Evolutionary conservation across 2,113 vertebrate genomes (phyloP).

Genomic region (Toxostoma redivivum): DNA sequence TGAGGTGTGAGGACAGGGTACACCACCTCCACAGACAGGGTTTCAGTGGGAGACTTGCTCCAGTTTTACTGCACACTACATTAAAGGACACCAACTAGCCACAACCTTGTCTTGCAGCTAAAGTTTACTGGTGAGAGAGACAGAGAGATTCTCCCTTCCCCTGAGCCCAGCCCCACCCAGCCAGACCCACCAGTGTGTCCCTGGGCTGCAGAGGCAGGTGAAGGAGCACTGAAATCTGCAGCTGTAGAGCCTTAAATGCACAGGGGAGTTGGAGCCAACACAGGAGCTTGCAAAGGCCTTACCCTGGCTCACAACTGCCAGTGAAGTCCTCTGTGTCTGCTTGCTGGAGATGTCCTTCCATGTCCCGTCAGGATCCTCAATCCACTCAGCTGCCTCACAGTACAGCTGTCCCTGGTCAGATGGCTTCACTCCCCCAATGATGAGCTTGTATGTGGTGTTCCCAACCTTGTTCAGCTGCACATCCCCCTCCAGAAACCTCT

Average conservation of each 20-base stretch:
- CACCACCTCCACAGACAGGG: not conserved
- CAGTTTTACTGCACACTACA: not conserved
- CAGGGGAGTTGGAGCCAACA: not conserved
- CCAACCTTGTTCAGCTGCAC: constrained; percentile 80
- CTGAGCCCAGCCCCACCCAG: not conserved
- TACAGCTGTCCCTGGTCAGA: constrained; percentile 81
- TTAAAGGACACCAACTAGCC: not conserved
- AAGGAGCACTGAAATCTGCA: not conserved
- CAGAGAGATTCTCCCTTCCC: not conserved
- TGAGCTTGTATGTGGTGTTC: constrained; percentile 73
- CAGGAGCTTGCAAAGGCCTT: not conserved
- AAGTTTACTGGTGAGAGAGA: not conserved
- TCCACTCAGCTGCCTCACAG: constrained; percentile 85
- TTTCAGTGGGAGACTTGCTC: not conserved
- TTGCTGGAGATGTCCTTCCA: constrained; percentile 82
- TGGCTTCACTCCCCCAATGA: constrained; percentile 51
- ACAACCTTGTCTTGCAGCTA: not conserved
- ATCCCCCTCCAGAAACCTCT: constrained; percentile 68
- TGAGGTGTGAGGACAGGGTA: not conserved
- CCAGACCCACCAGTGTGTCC: not conserved
- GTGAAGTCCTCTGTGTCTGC: not conserved
- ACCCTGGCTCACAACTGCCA: constrained; percentile 50
- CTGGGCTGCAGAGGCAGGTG: not conserved
- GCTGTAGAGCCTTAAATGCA: not conserved
- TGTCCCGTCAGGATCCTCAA: constrained; percentile 83